Evolutionary conservation across 2,113 vertebrate species (phyloP), one percentile per base, ranked within the genome.

Genomic region (Abramis brama): DNA sequence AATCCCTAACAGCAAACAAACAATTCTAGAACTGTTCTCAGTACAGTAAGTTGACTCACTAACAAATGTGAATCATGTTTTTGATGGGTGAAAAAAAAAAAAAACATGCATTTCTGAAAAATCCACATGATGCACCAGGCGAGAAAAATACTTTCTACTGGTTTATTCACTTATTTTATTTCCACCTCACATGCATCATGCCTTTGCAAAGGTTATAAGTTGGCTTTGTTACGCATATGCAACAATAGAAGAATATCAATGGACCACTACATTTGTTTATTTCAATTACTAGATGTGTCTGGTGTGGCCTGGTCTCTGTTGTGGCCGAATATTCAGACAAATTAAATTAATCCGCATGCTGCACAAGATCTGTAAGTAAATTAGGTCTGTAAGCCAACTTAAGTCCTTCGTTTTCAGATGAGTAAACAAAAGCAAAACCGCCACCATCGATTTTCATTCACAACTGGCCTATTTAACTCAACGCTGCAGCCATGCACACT

Each of bases 391-490:
- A 36, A 71, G 55, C 68, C 39, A 83, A 74, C 57, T 39, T 33
- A n/a, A 85, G 68, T 30, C 43, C 82, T 84, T 57, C 74, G 19
- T 13, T 78, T 64, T 71, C 82, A 62, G 86, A 57, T 68, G 57
- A 79, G 84, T 45, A 45, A 62, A 80, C 33, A 45, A 80, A 62
- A 80, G 78, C 23, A 15, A 59, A 62, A 80, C 13, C 33, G 23
- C 23, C 23, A 25, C 71, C 39, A 74, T 74, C 6, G 19, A 74
- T 47, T 74, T 74, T 47, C 71, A 74, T 47, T 47, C 71, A 86
- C 68, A 75, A 50, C 43, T 75, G 82, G 45, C 77, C 83, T 64
- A 87, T 84, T 87, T 80, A 87, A 84, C 55, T 33, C 47, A 50
- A 15, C 19, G 33, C 70, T 85, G 76, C 86, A 87, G 77, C 59